phyloP scores from a whole-genome alignment of 2,797 vertebrate species.

The Catostomus latipinnis region DNA sequence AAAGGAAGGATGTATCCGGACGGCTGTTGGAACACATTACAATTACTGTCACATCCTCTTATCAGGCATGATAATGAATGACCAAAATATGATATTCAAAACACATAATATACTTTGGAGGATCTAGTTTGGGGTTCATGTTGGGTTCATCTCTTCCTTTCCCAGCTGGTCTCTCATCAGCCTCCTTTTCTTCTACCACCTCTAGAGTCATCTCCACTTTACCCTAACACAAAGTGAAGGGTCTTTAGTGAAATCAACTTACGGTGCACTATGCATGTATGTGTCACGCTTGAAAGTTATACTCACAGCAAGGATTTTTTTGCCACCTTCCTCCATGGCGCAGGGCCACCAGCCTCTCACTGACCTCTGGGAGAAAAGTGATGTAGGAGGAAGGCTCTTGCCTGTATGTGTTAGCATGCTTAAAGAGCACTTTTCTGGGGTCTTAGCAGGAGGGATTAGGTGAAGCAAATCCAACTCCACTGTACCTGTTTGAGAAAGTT shows the following conservation, averaged over 20 bases:
- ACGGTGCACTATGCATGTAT: too few species aligned
- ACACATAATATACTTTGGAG: slow-evolving; percentile 84
- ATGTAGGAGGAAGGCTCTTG: slow-evolving; percentile 73
- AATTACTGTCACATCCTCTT: slow-evolving; percentile 21
- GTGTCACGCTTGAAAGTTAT: neutral
- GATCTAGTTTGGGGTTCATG: slow-evolving; percentile 97
- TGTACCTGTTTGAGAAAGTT: slow-evolving; percentile 59
- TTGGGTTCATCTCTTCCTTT: slow-evolving; percentile 98
- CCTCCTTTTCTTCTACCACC: slow-evolving; percentile 92
- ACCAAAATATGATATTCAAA: neutral
- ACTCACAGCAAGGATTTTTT: slow-evolving; percentile 87
- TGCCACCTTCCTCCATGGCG: slow-evolving; percentile 84
- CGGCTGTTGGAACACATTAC: slow-evolving; percentile 72
- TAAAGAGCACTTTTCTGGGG: slow-evolving; percentile 87
- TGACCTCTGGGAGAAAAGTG: slow-evolving; percentile 94
- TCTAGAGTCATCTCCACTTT: slow-evolving; percentile 98
- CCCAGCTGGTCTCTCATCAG: slow-evolving; percentile 91
- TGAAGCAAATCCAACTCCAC: slow-evolving; percentile 89
- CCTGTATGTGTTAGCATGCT: slow-evolving; percentile 84
- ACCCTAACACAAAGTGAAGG: slow-evolving; percentile 78
- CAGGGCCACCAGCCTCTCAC: slow-evolving; percentile 98
- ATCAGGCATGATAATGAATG: slow-evolving; percentile 6
- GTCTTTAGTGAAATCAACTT: neutral
- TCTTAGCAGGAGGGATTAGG: slow-evolving; percentile 89
- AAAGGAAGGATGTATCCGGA: slow-evolving; percentile 90